Base-by-base conservation (phyloP, 2,888 invertebrate species). In the Anoplius nigerrimus region DNA sequence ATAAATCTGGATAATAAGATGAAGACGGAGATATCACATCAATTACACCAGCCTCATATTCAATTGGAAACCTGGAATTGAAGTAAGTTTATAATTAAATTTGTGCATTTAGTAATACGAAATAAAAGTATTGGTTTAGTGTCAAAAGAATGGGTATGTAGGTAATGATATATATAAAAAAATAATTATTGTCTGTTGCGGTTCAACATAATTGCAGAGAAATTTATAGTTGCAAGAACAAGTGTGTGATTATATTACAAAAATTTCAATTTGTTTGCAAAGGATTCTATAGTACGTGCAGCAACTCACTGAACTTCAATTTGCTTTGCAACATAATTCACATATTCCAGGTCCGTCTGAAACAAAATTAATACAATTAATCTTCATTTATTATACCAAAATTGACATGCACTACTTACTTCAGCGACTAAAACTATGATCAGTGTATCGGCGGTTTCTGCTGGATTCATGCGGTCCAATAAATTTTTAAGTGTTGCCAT, bases 381-480 rank as follows among this genome's bases (percentile, higher is more conserved):
- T 53, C 59, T 16, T 20, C 1, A 22, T 2, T 13, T 53, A 53
- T 20, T 11, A 21, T 53, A 22, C 2, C 1, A 53, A 55, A 34
- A 6, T 46, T 4, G 24, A 34, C 8, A 34, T 13, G 52, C 15
- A 16, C 56, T 21, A 80, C 86, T 86, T 84, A 92, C 92, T 90
- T 98, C 98, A 0, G 97, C 97, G 55, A 98, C 93, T 84, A 95
- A 94, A 2, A 98, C 94, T 5, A 98, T 92, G 68, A 98, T 95
- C 21, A 97, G 90, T 0, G 94, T 93, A 85, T 96, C 95, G n/a
- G 92, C 91, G 58, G 93, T 93, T 75, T 95, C 93, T 6, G 91
- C 91, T 1, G 92, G 90, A 58, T 91, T 93, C 93, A 98, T 93
- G 60, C 94, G 94, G 65, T 93, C 93, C 57, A 98, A 90, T 22